Conservation (phyloP, 2,888 invertebrate species). For the Melangyna quadrimaculata region DNA sequence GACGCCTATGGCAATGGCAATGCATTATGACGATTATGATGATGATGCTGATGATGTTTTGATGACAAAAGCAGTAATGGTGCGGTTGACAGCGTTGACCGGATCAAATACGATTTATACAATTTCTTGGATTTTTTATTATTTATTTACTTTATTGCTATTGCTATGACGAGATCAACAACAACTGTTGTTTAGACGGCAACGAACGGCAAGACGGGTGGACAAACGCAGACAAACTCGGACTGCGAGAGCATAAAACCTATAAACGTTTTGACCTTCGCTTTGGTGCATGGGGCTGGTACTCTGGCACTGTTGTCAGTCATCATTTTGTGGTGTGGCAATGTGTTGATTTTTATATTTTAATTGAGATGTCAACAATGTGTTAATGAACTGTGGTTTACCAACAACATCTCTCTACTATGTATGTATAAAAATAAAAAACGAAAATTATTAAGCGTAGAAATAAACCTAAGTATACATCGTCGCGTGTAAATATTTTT, state of each 20-base stretch:
- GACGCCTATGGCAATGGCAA: slow-evolving; percentile 15
- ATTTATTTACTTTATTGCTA: slow-evolving; percentile 1
- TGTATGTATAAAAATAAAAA: background rate
- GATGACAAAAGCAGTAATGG: slow-evolving; percentile 29
- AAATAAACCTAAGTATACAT: background rate
- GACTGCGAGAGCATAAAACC: slow-evolving; percentile 46
- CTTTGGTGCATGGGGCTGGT: slow-evolving; percentile 15
- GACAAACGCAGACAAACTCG: too few species aligned
- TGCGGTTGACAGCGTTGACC: slow-evolving; percentile 47
- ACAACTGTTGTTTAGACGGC: background rate
- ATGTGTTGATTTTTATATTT: slow-evolving; percentile 64
- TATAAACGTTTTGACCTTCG: slow-evolving; percentile 62
- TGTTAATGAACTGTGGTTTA: slow-evolving; percentile 63
- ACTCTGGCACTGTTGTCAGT: slow-evolving; percentile 49
- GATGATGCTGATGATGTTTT: slow-evolving; percentile 20
- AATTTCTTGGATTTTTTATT: slow-evolving; percentile 30
- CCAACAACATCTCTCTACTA: background rate
- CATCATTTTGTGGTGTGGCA: slow-evolving; percentile 50
- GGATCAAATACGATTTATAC: slow-evolving; percentile 53
- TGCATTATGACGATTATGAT: slow-evolving; percentile 1
- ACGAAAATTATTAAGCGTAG: background rate
- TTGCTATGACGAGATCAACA: background rate
- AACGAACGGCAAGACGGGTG: background rate
- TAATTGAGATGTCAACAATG: slow-evolving; percentile 68
- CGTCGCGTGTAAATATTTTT: background rate